Evolutionary conservation across 1,140 invertebrate genomes (phyloP).

Genomic region (Monomorium pharaonis): DNA sequence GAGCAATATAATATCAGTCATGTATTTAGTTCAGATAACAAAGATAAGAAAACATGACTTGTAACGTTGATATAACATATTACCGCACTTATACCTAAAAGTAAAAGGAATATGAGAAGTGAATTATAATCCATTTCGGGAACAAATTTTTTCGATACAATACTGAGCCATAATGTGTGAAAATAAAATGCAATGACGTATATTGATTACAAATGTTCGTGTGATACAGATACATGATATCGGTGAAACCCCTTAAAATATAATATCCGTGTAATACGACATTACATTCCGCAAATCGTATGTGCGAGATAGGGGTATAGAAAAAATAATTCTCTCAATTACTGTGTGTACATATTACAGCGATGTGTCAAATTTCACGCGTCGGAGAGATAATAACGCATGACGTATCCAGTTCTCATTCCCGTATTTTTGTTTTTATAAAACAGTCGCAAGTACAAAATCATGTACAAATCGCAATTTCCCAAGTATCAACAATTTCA

Average conservation of each 20-base stretch:
- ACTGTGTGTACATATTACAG: conserved; percentile 42
- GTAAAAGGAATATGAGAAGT: neutral
- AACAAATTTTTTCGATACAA: neutral
- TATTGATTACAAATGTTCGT: conserved; percentile 69
- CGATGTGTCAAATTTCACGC: conserved; percentile 12
- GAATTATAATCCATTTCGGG: neutral
- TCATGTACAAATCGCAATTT: conserved; percentile 56
- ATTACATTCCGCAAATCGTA: conserved; percentile 8
- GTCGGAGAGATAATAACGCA: conserved; percentile 45
- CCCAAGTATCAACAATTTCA: conserved; percentile 34
- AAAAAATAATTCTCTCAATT: conserved; percentile 53
- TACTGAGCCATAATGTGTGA: conserved; percentile 32
- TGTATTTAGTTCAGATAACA: no score
- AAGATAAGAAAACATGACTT: no score
- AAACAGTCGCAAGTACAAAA: conserved; percentile 47
- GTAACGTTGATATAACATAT: no score
- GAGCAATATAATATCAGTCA: no score
- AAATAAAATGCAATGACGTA: conserved; percentile 67
- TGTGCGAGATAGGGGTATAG: conserved; percentile 29
- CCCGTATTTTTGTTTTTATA: conserved; percentile 16
- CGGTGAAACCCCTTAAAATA: conserved; percentile 56
- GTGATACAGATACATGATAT: conserved; percentile 59
- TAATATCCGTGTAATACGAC: conserved; percentile 39
- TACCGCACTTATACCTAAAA: no score
- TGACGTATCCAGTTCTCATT: neutral